Evolutionary conservation across 2,113 vertebrate genomes (phyloP), one percentile per base, ranked within the genome.

Genomic region (Mormoops blainvillei): DNA sequence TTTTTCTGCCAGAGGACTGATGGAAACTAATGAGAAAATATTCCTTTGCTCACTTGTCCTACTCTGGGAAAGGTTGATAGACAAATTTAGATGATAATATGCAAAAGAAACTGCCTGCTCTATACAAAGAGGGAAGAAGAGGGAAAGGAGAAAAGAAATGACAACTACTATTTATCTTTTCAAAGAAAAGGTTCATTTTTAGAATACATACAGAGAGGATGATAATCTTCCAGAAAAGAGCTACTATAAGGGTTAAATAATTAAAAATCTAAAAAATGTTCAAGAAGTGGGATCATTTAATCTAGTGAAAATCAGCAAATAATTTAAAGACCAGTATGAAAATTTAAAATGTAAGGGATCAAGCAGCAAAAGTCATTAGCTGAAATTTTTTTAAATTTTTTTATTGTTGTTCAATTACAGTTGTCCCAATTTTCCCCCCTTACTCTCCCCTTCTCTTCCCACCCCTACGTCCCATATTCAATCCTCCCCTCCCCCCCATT

Each of bases 1-100:
- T 63, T 87, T 82, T 97, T 96, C 96, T 97, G 96, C 91, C 93
- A 97, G 96, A 94, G 82, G 82, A 96, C 89, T 98, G 94, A 90
- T 45, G 73, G 74, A 97, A 97, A 96, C 95, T 43, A 92, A 56
- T 67, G 31, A 56, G 58, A 80, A 97, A 96, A 61, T 56, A 84
- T 14, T 95, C 65, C 18, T 76, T 54, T 43, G 43, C 31, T 96
- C 10, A 80, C 5, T 52, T 77, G 28, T 77, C 43, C 5, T 90
- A 10, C 26, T 68, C 26, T 68, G 14, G 92, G 31, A 87, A 94
- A 80, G 36, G 12, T 43, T 89, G 20, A 65, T 71, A 63, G 38
- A 94, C n/a, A 96, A 90, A 24, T 58, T 86, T 91, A 78, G 13
- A 52, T 38, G 67, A 45, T 26, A 70, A 31, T 50, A 65, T 48